Percentiles rank a stretch among this genome's conserved stretches.
Evolutionary conservation across 1,140 invertebrate genomes (phyloP).

Genomic region (Caenorhabditis elegans): DNA sequence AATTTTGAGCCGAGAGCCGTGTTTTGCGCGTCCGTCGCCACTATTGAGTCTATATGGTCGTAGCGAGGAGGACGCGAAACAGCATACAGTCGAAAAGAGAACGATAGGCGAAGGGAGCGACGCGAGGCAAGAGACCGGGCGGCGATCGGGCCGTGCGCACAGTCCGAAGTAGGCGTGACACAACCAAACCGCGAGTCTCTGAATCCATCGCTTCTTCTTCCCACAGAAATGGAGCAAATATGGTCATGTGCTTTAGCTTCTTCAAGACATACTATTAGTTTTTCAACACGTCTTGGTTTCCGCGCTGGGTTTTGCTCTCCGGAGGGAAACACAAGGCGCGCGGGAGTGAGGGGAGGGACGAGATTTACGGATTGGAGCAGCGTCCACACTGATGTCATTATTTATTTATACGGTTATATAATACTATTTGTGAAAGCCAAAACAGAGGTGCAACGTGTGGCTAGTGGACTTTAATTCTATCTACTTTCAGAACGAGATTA

Average conservation of each 20-base stretch:
- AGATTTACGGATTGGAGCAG: background rate
- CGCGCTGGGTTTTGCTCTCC: background rate
- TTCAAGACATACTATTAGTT: background rate
- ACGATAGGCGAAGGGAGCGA: background rate
- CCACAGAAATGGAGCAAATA: constrained; percentile 8
- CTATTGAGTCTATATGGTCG: constrained; percentile 26
- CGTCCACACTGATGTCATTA: background rate
- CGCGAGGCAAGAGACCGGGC: background rate
- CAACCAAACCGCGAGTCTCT: background rate
- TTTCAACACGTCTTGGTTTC: constrained; percentile 10
- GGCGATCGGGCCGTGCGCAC: background rate
- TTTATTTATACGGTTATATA: constrained; percentile 6
- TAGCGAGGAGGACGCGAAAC: background rate
- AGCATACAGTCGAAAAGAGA: constrained; percentile 15
- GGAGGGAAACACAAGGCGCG: constrained; percentile 16
- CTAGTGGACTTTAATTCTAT: background rate
- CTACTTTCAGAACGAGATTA: too few species aligned
- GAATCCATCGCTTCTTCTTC: background rate
- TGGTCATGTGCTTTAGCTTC: background rate
- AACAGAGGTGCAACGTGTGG: background rate
- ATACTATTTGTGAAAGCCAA: background rate
- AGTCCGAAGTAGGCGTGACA: constrained; percentile 28
- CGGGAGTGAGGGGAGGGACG: too few species aligned
- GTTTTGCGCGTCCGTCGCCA: constrained; percentile 29
- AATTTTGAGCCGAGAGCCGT: background rate